Conservation (phyloP, 2,797 vertebrate species). For the Myripristis jacobus region DNA sequence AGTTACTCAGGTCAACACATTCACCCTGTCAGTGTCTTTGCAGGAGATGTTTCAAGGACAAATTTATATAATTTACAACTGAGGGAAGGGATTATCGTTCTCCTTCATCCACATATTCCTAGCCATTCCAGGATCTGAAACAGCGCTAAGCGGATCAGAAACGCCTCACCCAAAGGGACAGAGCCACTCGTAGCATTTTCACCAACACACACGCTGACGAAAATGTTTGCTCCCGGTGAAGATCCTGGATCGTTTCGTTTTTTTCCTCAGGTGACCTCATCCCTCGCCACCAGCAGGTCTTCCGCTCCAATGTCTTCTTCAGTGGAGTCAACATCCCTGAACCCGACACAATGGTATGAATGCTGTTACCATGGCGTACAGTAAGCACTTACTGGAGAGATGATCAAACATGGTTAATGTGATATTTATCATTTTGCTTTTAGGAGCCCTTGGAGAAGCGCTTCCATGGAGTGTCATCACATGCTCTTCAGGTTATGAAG, state of each 20-base stretch:
- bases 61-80: no score
- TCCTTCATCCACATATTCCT: no score
- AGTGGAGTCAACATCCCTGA: constrained; percentile 90
- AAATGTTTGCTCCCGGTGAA: not conserved
- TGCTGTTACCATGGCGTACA: not conserved
- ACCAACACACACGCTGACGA: not conserved
- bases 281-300: constrained; percentile 90
- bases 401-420: not conserved
- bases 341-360: constrained; percentile 84
- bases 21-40: no score
- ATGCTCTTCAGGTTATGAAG: constrained; percentile 88
- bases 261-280: constrained; percentile 88
- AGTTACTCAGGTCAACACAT: no score
- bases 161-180: no score
- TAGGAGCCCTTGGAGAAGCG: constrained; percentile 91
- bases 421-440: constrained; percentile 12
- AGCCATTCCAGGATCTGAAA: no score
- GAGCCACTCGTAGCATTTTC: not conserved
- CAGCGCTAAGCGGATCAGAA: no score
- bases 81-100: no score
- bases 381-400: not conserved
- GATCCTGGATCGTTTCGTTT: constrained; percentile 2
- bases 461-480: constrained; percentile 78
- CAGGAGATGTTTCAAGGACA: no score
- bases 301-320: constrained; percentile 91